Base-by-base conservation (phyloP, 2,888 invertebrate genomes). In the Lasioglossum leucozonium region DNA sequence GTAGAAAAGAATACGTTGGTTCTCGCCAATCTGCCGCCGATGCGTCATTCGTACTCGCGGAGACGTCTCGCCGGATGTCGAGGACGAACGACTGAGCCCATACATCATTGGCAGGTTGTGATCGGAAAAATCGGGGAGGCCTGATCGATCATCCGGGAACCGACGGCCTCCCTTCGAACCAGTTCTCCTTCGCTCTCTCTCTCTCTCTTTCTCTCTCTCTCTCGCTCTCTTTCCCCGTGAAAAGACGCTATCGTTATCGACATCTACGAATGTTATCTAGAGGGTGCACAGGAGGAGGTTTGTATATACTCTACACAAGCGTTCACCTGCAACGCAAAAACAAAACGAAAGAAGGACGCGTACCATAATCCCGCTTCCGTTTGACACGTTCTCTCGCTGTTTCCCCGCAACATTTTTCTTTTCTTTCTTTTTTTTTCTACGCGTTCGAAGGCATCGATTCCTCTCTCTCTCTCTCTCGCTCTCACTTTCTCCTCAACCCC, bases 71-170 rank as follows among this genome's bases (percentile, higher is more conserved):
- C 96, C 96, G 96, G 96, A 96, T 94, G 92, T 94, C 90, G 91
- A 94, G 94, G 95, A 94, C 95, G 95, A 95, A 93, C 94, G 95
- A 95, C 95, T 96, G 96, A 96, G 96, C 96, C 96, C 96, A 34
- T 95, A 95, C 95, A 95, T 94, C 93, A 85, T 89, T 91, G 95
- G 95, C 95, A 95, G 95, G 95, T 96, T 96, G 93, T 91, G 91
- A 84, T 37, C 10, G 44, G 40, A 65, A 30, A 6, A 6, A 30
- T 82, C 34, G 26, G 77, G 74, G 94, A 93, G 95, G 94, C 95
- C 94, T 88, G 88, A 81, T 92, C 94, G 92, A 92, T 90, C 85
- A 94, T 94, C 94, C 94, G 94, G 94, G 69, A 87, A 93, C 37
- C 92, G 94, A 93, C 79, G 92, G 94, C 90, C 93, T 95, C 94